phyloP scores from a whole-genome alignment of 35 echinoderm and acorn worm genomes.

The Heliocidaris erythrogramma region DNA sequence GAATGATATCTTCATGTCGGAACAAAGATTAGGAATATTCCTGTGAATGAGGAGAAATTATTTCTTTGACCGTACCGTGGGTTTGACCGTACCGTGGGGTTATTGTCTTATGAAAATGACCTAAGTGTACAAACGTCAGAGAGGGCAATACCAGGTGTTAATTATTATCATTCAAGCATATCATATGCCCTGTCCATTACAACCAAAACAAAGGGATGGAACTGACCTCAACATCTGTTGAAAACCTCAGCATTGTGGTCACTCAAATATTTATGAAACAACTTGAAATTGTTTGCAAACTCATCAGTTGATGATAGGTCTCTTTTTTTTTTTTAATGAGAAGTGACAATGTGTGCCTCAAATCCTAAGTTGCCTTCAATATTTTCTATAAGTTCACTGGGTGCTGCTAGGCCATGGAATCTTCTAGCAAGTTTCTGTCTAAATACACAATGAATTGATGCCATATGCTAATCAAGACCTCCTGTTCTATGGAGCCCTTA shows the following conservation, averaged over 20 bases:
- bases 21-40: background rate
- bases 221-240: background rate
- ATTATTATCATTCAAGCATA: background rate
- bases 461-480: no score
- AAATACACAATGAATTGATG: no score
- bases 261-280: background rate
- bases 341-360: background rate
- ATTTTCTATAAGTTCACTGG: background rate
- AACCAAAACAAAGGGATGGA: background rate
- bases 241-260: constrained; percentile 7
- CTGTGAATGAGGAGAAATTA: background rate
- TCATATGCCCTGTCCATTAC: background rate
- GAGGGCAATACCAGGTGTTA: background rate
- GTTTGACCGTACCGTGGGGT: background rate
- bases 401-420: background rate
- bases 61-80: background rate
- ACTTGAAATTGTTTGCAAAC: background rate
- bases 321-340: background rate
- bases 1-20: no score
- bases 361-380: background rate
- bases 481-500: no score
- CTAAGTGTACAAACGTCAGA: background rate
- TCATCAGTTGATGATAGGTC: background rate
- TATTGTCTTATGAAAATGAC: background rate
- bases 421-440: background rate